Conservation (phyloP, 2,113 vertebrate genomes). For the Sphyrna mokarran region DNA sequence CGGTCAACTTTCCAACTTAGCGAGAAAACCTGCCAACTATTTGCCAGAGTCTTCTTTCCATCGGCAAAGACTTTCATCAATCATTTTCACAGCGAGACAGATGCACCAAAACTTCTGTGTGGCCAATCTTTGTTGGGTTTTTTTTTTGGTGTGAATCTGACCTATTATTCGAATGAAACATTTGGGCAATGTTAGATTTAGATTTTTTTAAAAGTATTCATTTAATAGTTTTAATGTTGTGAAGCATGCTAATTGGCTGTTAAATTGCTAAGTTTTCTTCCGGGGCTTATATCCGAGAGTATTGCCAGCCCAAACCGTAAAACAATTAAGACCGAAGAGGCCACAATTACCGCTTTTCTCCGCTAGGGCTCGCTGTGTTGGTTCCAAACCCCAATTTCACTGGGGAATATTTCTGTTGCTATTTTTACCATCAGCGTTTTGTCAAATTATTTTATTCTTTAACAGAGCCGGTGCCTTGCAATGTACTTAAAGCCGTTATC, state of each 20-base stretch:
- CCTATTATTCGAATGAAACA: background rate
- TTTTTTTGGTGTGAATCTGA: background rate
- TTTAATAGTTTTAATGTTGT: background rate
- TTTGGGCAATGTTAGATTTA: background rate
- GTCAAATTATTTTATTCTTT: conserved; percentile 9
- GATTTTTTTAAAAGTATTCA: background rate
- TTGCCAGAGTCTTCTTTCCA: background rate
- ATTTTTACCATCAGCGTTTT: background rate
- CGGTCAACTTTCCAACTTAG: background rate
- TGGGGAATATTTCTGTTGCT: background rate
- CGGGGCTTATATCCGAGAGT: background rate
- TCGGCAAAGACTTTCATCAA: background rate
- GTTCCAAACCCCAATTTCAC: background rate
- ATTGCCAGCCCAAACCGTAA: background rate
- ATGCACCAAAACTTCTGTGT: background rate
- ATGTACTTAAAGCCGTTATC: background rate
- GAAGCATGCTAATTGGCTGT: background rate
- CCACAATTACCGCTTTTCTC: background rate
- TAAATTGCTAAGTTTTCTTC: background rate
- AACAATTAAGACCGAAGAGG: background rate
- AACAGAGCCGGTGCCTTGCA: background rate
- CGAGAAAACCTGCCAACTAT: background rate
- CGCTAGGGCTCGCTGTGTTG: conserved; percentile 10
- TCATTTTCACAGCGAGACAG: background rate
- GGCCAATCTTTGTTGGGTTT: background rate